Base-by-base conservation (phyloP, 2,797 vertebrate species). In the Coregonus sp. region DNA sequence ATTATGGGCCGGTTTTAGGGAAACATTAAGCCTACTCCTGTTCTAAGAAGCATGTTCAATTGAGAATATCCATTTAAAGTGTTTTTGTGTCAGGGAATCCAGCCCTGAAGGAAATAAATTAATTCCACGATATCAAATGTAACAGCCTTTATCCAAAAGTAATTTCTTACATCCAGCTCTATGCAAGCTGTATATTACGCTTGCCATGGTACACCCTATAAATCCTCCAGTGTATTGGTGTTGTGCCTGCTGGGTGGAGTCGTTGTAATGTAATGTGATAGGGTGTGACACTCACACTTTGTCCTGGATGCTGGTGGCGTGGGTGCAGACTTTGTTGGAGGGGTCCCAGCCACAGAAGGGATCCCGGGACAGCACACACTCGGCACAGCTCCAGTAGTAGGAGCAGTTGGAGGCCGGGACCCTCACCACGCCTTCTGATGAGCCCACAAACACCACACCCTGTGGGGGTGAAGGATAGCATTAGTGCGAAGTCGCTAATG, bases 261-360 rank as follows among this genome's bases (percentile, higher is more conserved):
- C 29, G 31, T 7, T 67, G 31, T 67, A 14, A 67, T 33, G 25
- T 5, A 33, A 67, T 2, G 15, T 33, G 65, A 67, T 5, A 14
- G 14, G 65, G 29, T 4, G n/a, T 47, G 16, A 4, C 25, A 92
- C 94, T 94, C 80, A 95, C 94, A 90, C 40, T 0, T 47, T 12
- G 20, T 16, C n/a, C 0, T 70, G 77, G 70, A 59, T 4, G 4
- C 15, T 65, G 0, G 86, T 75, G 18, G 85, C 77, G 9, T 71
- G 54, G 59, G 89, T 85, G 74, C 94, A 95, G 72, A 80, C 77
- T 56, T 76, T 82, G 7, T 1, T 75, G 65, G 15, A 37, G 25
- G 80, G 50, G 75, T 96, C 90, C 97, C 98, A 99, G 74, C 93
- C 97, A 0, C 98, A 99, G 90, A 97, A 96, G 0, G 98, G 97